These are phyloP conservation scores for Chouioia cunea DNA, from an alignment of 2,888 invertebrate genomes.

Conservation along the genomic window DNA sequence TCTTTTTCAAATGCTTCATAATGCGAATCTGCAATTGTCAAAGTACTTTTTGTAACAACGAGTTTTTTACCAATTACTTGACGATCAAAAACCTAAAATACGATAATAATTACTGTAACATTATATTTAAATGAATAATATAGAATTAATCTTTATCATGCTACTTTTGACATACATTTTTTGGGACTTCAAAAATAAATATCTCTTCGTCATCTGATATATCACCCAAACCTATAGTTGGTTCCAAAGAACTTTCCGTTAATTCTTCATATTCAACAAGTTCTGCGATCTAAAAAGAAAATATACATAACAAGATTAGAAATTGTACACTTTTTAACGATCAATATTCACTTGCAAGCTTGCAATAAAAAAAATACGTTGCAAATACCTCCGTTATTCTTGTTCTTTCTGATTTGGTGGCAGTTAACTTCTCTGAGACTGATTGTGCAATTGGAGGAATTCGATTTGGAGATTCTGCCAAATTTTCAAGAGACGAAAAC, in stretches of 20 bases:
- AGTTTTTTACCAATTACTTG: constrained; percentile 40
- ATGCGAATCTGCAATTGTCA: constrained; percentile 24
- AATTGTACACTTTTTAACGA: neutral
- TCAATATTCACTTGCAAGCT: constrained; percentile 3
- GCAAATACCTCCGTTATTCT: constrained; percentile 26
- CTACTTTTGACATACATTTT: constrained; percentile 33
- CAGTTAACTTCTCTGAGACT: neutral
- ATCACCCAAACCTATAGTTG: constrained; percentile 29
- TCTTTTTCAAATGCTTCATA: constrained; percentile 34
- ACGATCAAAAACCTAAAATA: constrained; percentile 35
- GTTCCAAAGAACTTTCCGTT: constrained; percentile 7
- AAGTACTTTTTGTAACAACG: constrained; percentile 15
- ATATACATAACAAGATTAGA: constrained; percentile 3
- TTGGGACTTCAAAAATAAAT: constrained; percentile 44
- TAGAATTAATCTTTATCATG: neutral
- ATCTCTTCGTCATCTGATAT: constrained; percentile 43
- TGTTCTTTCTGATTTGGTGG: neutral
- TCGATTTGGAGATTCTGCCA: neutral
- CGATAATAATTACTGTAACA: neutral
- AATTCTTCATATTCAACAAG: constrained; percentile 44
- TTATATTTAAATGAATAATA: neutral
- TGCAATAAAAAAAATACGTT: neutral
- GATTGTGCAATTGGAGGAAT: constrained; percentile 6
- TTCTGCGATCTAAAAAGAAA: constrained; percentile 42
- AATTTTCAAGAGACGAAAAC: constrained; percentile 35